These are phyloP conservation scores for Rotaria magnacalcarata DNA, from an alignment of 2,888 invertebrate genomes.

Conservation along the genomic window DNA sequence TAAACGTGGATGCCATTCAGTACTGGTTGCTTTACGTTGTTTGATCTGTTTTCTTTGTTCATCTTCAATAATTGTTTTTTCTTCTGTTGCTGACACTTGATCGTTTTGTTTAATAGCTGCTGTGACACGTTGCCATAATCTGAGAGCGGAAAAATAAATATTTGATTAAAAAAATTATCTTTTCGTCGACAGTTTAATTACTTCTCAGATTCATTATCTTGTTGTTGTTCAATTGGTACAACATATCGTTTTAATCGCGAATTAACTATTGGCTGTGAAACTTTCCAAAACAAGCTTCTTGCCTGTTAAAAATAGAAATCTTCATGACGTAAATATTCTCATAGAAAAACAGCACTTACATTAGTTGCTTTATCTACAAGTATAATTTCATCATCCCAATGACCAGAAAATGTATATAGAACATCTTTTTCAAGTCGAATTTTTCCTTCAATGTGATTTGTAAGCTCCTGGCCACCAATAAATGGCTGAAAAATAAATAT, in stretches of 20 bases:
- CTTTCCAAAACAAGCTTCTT: constrained; percentile 65
- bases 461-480: constrained; percentile 76
- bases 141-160: constrained; percentile 48
- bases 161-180: background rate
- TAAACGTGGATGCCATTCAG: constrained; percentile 71
- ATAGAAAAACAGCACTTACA: background rate
- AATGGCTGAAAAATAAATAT: constrained; percentile 68
- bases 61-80: constrained; percentile 83
- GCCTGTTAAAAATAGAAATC: background rate
- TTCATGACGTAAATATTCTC: background rate
- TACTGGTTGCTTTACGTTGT: constrained; percentile 67
- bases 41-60: constrained; percentile 73
- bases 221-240: constrained; percentile 73
- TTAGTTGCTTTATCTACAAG: constrained; percentile 69
- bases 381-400: constrained; percentile 82
- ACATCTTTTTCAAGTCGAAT: constrained; percentile 82
- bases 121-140: constrained; percentile 78
- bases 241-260: constrained; percentile 73
- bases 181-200: constrained; percentile 47
- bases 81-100: constrained; percentile 80
- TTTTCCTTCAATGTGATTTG: constrained; percentile 76
- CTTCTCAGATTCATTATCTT: constrained; percentile 77
- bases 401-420: constrained; percentile 76
- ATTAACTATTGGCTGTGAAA: constrained; percentile 68
- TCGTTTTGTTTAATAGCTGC: constrained; percentile 77